Base-by-base conservation (phyloP, 2,888 invertebrate genomes). In the Eupithecia tripunctaria region DNA sequence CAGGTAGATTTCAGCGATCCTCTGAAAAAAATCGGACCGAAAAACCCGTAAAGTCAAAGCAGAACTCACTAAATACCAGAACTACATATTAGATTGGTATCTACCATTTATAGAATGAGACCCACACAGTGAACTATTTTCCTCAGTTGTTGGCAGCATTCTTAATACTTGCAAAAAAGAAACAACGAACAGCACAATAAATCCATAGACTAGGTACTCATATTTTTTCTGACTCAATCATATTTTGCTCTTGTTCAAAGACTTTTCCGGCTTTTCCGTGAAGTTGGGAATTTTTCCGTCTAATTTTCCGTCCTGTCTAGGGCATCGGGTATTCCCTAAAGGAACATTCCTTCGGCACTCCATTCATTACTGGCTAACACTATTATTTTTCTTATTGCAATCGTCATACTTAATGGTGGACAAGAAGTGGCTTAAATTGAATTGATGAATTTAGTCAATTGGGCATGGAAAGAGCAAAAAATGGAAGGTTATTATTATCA, bases 281-380 rank as follows among this genome's bases (percentile, higher is more conserved):
- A 51, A 56, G 1, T 12, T 25, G 25, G 15, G 7, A 2, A 18
- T 18, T 43, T 43, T 43, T 60, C 29, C 18, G 2, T 56, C 18
- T 1, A 18, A 29, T 43, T 43, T 18, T 60, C 25, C 21, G 8
- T 56, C 38, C 63, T 67, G 21, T 32, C 7, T 59, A 36, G 2
- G 60, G 27, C 21, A 5, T 25, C 5, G 73, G 79, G 84, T 82
- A 85, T 84, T 83, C 88, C 85, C 86, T 74, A 81, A 81, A 82
- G 78, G 84, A 81, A 83, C 85, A 83, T 87, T 86, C 79, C 78
- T 74, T 78, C 70, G 80, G 76, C 83, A 85, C 84, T 88, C 88
- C 88, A 88, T 89, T 89, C 87, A 89, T 89, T 89, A 89, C 81
- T 73, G 77, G 79, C 78, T 82, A 76, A 74, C 73, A 69, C 81